Evolutionary conservation across 2,888 invertebrate species (phyloP).

Genomic region (Pristionchus mayeri): DNA sequence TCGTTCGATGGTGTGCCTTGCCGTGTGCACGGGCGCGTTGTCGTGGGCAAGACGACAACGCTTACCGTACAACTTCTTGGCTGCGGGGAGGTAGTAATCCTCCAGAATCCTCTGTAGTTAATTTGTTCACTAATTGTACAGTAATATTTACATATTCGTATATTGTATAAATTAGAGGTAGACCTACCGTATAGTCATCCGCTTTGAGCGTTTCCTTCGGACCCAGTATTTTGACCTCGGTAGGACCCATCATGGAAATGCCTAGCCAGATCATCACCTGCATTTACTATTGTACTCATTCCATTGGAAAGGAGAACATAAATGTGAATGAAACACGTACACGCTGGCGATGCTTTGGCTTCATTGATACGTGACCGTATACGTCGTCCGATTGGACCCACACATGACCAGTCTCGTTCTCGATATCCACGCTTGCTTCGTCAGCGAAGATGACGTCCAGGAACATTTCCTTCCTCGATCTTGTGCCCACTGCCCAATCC

Average conservation of each 20-base stretch:
- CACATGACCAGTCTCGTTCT: not conserved
- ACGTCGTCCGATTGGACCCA: not conserved
- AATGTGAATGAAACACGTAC: not conserved
- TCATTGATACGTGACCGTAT: not conserved
- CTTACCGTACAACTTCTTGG: not conserved
- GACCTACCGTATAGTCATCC: not conserved
- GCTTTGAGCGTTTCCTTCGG: not conserved
- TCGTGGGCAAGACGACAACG: not conserved
- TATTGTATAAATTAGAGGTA: not conserved
- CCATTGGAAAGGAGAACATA: not conserved
- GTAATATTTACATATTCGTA: not conserved
- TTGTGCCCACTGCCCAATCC: not conserved
- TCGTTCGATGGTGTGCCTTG: not conserved
- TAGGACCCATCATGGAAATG: not conserved
- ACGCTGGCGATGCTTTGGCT: not conserved
- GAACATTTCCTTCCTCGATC: not conserved
- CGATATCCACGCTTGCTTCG: not conserved
- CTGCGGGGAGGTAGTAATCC: not conserved
- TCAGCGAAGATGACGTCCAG: not conserved
- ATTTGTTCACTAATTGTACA: not conserved
- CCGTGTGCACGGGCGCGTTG: slow-evolving; percentile 5
- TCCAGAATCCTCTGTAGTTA: not conserved
- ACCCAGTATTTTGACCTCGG: not conserved
- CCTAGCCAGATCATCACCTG: slow-evolving; percentile 6
- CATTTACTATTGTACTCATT: not conserved